Base-by-base conservation (phyloP, 1,140 invertebrate species). In the Macrotrachela quadricornifera region DNA sequence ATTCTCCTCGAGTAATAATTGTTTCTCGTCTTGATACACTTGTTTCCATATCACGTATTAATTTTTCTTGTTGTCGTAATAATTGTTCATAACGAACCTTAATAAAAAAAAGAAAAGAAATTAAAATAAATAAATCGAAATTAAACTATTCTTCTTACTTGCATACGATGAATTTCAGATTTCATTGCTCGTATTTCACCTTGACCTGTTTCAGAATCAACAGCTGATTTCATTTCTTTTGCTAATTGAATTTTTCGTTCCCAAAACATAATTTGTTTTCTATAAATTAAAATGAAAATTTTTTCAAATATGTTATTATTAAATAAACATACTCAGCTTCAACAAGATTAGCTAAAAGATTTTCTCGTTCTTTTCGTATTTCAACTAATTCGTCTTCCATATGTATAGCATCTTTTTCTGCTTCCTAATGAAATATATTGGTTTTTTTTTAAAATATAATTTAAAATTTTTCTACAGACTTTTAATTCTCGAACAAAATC, bases 31-130 rank as follows among this genome's bases (percentile, higher is more conserved):
- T 68, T 9, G 63, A 63, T 0, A 70, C 67, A 45, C 65, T 60
- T 54, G 67, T 67, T 57, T 71, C 69, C 65, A 70, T 69, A 49
- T 71, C 65, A 48, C 69, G 66, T n/a, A 69, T 69, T 61, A 70
- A 66, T 49, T 68, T 64, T 56, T 71, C 68, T 50, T 70, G 68
- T 43, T 70, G 63, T 50, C 64, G 65, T 61, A 64, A 66, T 39
- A 71, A 63, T 58, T 70, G 68, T 14, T 61, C 50, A 47, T 64
- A 61, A 11, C 68, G 56, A 10, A 71, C 65, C 42, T n/a, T 17
- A n/a, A 44, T n/a, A n/a, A 44, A 44, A 15, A 17, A 10, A 30
- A 30, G 21, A 30, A 30, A 4, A 4, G 3, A 30, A 30, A 4
- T 44, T 17, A 44, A n/a, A 44, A 4, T 2, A 44, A 17, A n/a